Evolutionary conservation across 2,888 invertebrate species (phyloP).

Genomic region (Protodeltote pygarga): DNA sequence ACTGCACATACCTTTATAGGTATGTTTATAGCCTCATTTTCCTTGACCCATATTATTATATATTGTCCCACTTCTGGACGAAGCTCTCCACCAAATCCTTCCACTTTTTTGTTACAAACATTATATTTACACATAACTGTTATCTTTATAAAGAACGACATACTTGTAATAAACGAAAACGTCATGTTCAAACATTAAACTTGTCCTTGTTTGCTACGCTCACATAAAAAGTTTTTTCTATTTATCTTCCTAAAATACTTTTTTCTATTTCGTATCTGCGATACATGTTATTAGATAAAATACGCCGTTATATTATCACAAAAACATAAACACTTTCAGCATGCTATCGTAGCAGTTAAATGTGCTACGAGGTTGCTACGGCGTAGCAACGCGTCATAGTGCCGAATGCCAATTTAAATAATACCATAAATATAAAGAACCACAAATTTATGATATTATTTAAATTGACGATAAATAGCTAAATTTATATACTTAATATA

Average conservation of each 20-base stretch:
- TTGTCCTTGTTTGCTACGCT: slow-evolving; percentile 10
- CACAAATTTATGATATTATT: too few relatives aligned
- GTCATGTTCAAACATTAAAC: slow-evolving; percentile 9
- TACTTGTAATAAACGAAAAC: slow-evolving; percentile 7
- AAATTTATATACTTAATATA: too few relatives aligned
- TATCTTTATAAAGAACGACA: background rate
- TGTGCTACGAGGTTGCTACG: slow-evolving; percentile 44
- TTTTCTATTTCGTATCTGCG: slow-evolving; percentile 16
- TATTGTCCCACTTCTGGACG: too few relatives aligned
- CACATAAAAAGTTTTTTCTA: slow-evolving; percentile 5
- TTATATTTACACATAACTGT: background rate
- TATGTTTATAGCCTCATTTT: too few relatives aligned
- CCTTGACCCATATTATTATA: too few relatives aligned
- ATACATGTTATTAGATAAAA: slow-evolving; percentile 14
- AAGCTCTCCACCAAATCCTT: too few relatives aligned
- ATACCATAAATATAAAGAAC: too few relatives aligned
- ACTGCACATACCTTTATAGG: too few relatives aligned
- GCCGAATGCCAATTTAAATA: too few relatives aligned
- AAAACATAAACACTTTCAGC: slow-evolving; percentile 13
- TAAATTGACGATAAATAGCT: too few relatives aligned
- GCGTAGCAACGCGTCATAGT: slow-evolving; percentile 42
- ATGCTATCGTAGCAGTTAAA: too few relatives aligned
- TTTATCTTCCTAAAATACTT: slow-evolving; percentile 10
- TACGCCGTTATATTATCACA: background rate
- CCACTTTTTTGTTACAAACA: too few relatives aligned